Percentiles rank a stretch among this genome's conserved stretches.
Evolutionary conservation across 30 jellyfish, hydroid and myxozoan genomes (phyloP).

Genomic region (Turritopsis dohrnii): DNA sequence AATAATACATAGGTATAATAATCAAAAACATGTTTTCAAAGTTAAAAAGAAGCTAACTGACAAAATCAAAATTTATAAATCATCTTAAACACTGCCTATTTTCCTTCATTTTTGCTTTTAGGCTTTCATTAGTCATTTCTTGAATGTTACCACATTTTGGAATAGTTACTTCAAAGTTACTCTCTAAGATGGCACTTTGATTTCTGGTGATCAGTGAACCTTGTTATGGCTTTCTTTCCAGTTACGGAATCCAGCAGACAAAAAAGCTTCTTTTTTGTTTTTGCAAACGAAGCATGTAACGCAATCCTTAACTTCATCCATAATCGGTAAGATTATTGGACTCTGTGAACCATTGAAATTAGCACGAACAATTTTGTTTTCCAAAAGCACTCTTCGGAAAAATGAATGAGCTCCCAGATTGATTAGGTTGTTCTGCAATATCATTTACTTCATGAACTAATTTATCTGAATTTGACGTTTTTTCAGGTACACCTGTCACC

Average conservation of each 20-base stretch:
- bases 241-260: slow-evolving; percentile 39
- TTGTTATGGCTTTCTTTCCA: slow-evolving; percentile 39
- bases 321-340: slow-evolving; percentile 21
- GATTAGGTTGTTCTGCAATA: slow-evolving; percentile 6
- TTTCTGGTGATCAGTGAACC: slow-evolving; percentile 22
- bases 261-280: slow-evolving; percentile 18
- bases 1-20: too few relatives aligned
- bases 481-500: too few relatives aligned
- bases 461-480: too few relatives aligned
- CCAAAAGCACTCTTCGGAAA: slow-evolving; percentile 37
- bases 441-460: too few relatives aligned
- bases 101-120: too few relatives aligned
- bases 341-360: slow-evolving; percentile 20
- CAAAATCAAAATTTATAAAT: too few relatives aligned
- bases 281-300: slow-evolving; percentile 35
- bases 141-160: slow-evolving; percentile 32
- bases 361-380: slow-evolving; percentile 23
- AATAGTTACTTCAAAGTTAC: slow-evolving; percentile 19
- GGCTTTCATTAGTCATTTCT: slow-evolving; percentile 35
- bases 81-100: slow-evolving; percentile 36
- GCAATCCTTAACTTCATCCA: slow-evolving; percentile 10
- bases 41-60: too few relatives aligned
- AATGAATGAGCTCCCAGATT: slow-evolving; percentile 22
- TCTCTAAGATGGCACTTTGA: slow-evolving; percentile 35
- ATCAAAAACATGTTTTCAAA: too few relatives aligned